Conservation (phyloP, 2,113 vertebrate species). For the Odontesthes bonariensis region DNA sequence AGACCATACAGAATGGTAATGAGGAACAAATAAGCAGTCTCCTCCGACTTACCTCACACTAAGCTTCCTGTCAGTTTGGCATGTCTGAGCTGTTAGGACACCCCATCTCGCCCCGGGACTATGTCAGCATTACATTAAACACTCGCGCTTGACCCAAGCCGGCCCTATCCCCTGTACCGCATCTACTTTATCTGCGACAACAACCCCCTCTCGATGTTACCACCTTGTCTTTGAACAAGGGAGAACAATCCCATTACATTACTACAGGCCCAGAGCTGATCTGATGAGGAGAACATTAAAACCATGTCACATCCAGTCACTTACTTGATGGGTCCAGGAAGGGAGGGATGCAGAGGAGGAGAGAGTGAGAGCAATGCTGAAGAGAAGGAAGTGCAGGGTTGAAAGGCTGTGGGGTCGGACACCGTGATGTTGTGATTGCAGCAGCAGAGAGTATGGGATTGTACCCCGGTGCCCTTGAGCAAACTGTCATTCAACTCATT, state of each 20-base stretch:
- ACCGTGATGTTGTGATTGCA: conserved; percentile 56
- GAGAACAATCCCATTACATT: conserved; percentile 82
- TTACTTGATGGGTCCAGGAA: conserved; percentile 70
- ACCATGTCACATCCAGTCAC: conserved; percentile 77
- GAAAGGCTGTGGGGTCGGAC: conserved; percentile 43
- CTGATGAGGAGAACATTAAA: conserved; percentile 82
- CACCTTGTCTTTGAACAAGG: conserved; percentile 67
- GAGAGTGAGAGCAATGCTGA: conserved; percentile 11
- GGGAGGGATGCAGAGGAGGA: conserved; percentile 43
- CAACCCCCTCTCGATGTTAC: conserved; percentile 50
- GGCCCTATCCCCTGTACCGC: conserved; percentile 54
- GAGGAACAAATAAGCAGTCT: conserved; percentile 69
- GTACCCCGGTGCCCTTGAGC: conserved; percentile 80
- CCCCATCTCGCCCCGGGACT: conserved; percentile 67
- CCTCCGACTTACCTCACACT: conserved; percentile 53
- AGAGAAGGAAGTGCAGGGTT: conserved; percentile 35
- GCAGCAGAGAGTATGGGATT: conserved; percentile 50
- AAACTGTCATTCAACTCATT: conserved; percentile 83
- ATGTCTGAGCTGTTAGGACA: conserved; percentile 68
- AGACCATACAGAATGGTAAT: conserved; percentile 59
- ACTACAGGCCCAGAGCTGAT: conserved; percentile 64
- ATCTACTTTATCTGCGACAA: conserved; percentile 61
- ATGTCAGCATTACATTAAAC: conserved; percentile 81
- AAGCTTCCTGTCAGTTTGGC: conserved; percentile 67
- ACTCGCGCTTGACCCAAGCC: conserved; percentile 74